phyloP scores from a whole-genome alignment of 1,140 invertebrate genomes.

The Stegodyphus mimosarum region DNA sequence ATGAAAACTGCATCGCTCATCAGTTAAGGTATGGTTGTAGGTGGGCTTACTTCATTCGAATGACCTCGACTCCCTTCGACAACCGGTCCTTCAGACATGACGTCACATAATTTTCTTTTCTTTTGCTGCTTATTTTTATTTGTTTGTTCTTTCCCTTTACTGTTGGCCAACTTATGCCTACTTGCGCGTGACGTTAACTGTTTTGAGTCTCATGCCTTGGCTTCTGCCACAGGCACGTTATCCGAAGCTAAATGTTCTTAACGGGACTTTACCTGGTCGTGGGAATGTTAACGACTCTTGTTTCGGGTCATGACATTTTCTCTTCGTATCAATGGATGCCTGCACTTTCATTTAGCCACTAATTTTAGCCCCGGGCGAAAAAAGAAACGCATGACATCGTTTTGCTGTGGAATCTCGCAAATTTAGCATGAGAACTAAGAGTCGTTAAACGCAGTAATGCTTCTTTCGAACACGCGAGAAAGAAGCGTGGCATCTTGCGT shows the following conservation, averaged over 20 bases:
- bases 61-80: slow-evolving; percentile 31
- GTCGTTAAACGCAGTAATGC: too few relatives aligned
- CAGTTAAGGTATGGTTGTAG: not conserved
- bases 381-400: too few relatives aligned
- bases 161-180: slow-evolving; percentile 11
- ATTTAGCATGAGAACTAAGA: too few relatives aligned
- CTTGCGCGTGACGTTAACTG: slow-evolving; percentile 11
- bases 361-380: too few relatives aligned
- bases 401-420: too few relatives aligned
- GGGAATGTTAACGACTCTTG: too few relatives aligned
- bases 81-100: slow-evolving; percentile 43
- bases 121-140: not conserved
- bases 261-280: not conserved
- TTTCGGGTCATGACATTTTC: too few relatives aligned
- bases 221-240: not conserved
- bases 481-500: too few relatives aligned
- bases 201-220: too few relatives aligned
- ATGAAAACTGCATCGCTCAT: not conserved
- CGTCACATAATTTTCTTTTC: slow-evolving; percentile 5
- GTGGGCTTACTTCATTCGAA: slow-evolving; percentile 17
- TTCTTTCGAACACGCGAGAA: too few relatives aligned
- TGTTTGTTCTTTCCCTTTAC: not conserved
- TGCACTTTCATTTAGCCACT: too few relatives aligned
- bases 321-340: too few relatives aligned
- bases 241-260: not conserved